Conservation (phyloP, 2,113 vertebrate species). For the Colinus virginianus region DNA sequence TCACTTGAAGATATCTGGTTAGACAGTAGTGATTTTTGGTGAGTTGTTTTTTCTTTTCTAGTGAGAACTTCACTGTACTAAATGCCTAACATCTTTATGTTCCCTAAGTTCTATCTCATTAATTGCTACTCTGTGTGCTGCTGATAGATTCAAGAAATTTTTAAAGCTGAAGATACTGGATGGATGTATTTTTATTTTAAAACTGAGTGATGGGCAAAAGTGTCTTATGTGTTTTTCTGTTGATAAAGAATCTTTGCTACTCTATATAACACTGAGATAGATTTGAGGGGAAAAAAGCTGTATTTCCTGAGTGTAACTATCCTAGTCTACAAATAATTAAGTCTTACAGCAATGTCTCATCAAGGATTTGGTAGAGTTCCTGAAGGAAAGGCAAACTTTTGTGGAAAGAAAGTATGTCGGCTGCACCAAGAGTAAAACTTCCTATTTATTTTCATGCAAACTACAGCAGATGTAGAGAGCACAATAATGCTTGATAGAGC, state of each 20-base stretch:
- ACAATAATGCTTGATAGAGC: no score
- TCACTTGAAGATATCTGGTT: constrained; percentile 26
- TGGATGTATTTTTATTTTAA: constrained; percentile 70
- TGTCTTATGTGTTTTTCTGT: constrained; percentile 41
- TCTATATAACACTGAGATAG: not conserved
- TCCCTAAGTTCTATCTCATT: constrained; percentile 33
- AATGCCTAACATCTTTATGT: constrained; percentile 52
- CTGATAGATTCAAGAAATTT: constrained; percentile 74
- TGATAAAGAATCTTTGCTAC: constrained; percentile 19
- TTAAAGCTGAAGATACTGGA: constrained; percentile 65
- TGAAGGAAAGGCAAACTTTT: not conserved
- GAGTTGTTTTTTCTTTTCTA: not conserved
- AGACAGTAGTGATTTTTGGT: constrained; percentile 25
- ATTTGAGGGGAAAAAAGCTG: not conserved
- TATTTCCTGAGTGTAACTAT: constrained; percentile 6
- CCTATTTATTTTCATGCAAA: no score
- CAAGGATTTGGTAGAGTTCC: not conserved
- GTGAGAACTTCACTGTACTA: constrained; percentile 18
- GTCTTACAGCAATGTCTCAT: not conserved
- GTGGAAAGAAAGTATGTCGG: not conserved
- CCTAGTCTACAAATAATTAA: not conserved
- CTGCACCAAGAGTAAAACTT: no score
- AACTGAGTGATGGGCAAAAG: constrained; percentile 63
- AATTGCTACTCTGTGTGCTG: constrained; percentile 38
- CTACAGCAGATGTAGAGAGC: no score